Percentiles rank a stretch among this genome's conserved stretches.
phyloP scores from a whole-genome alignment of 2,888 invertebrate species.

The Teinopalpus imperialis region DNA sequence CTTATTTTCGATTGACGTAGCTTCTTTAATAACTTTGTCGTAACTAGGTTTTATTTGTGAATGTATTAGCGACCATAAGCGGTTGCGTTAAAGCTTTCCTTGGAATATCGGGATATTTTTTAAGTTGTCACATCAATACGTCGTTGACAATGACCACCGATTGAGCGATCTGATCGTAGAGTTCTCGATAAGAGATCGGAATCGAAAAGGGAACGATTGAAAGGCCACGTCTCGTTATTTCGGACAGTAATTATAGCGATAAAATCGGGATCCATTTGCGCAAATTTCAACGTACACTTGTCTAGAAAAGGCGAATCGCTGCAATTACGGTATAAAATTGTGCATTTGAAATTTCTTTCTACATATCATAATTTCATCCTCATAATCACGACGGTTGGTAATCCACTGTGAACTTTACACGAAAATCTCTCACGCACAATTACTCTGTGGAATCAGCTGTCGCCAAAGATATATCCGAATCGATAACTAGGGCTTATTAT shows the following conservation, averaged over 20 bases:
- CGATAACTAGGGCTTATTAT: too few species aligned
- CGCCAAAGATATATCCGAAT: too few species aligned
- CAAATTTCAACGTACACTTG: constrained; percentile 5
- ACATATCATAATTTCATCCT: too few species aligned
- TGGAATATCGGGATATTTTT: constrained; percentile 11
- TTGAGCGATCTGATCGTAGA: constrained; percentile 60
- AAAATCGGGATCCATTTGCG: constrained; percentile 12
- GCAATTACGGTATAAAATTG: too few species aligned
- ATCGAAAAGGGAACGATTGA: constrained; percentile 50
- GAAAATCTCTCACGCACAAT: too few species aligned
- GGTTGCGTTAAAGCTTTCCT: constrained; percentile 8
- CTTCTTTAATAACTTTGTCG: neutral
- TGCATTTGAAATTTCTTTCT: too few species aligned
- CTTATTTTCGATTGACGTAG: neutral
- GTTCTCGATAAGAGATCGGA: constrained; percentile 54
- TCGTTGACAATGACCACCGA: constrained; percentile 60
- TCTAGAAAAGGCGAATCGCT: too few species aligned
- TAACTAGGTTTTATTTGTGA: constrained; percentile 4
- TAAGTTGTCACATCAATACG: constrained; percentile 49
- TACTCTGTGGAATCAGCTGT: too few species aligned
- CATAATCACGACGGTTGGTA: too few species aligned
- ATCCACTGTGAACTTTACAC: too few species aligned
- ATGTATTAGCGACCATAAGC: constrained; percentile 5
- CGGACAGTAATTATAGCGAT: constrained; percentile 47
- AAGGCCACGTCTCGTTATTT: constrained; percentile 54